phyloP scores from a whole-genome alignment of 2,797 vertebrate species.

The Spinibarbus caldwelli region DNA sequence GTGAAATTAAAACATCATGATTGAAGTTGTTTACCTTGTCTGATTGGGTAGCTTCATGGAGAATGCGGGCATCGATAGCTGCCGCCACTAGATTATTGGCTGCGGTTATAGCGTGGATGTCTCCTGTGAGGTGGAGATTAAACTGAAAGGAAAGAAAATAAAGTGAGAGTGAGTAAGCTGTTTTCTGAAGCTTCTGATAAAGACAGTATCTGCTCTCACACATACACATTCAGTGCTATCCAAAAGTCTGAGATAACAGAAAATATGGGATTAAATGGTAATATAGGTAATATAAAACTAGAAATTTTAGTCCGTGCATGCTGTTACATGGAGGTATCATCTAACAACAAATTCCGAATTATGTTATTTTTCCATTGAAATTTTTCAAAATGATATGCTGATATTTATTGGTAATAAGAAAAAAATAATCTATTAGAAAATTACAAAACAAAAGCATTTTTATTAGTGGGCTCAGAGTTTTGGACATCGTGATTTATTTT shows the following conservation, averaged over 20 bases:
- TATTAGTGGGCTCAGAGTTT: background rate
- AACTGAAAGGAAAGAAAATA: slow-evolving; percentile 75
- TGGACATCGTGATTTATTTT: background rate
- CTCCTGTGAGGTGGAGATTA: slow-evolving; percentile 91
- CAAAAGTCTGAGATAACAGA: background rate
- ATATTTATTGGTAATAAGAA: too few relatives aligned
- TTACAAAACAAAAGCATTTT: background rate
- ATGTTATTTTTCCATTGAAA: background rate
- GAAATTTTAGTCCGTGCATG: background rate
- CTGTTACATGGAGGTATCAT: background rate
- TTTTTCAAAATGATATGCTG: too few relatives aligned
- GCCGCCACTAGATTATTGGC: slow-evolving; percentile 90
- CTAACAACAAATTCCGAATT: background rate
- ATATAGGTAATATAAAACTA: background rate
- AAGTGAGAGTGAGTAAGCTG: background rate
- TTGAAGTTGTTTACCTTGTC: slow-evolving; percentile 80
- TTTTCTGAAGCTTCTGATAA: background rate
- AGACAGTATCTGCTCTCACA: slow-evolving; percentile 19
- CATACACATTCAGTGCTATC: background rate
- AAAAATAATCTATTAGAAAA: too few relatives aligned
- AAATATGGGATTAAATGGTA: background rate
- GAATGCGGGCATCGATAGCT: slow-evolving; percentile 85
- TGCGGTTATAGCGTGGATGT: slow-evolving; percentile 90
- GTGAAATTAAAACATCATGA: background rate
- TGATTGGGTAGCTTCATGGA: slow-evolving; percentile 88